Conservation (phyloP, 1,140 invertebrate genomes). For the Zaprionus ornatus region DNA sequence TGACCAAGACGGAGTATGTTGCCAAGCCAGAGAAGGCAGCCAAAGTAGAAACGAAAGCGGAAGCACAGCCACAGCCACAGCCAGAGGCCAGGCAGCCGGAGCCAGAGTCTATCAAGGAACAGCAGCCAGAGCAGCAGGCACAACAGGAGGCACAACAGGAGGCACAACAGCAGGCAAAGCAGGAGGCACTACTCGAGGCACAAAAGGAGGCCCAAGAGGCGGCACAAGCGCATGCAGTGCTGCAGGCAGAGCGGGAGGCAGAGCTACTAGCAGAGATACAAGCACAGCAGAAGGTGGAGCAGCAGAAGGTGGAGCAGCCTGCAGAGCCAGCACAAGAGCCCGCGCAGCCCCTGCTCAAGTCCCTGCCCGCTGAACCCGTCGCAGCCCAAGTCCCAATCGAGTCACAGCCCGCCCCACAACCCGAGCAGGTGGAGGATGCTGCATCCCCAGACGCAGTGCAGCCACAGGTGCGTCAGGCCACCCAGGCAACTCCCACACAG, state of each 20-base stretch:
- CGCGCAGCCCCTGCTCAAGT: slow-evolving; percentile 28
- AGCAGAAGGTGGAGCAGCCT: background rate
- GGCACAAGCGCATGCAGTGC: background rate
- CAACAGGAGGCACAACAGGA: slow-evolving; percentile 8
- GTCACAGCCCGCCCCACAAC: slow-evolving; percentile 4
- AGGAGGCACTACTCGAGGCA: slow-evolving; percentile 2
- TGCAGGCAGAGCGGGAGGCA: background rate
- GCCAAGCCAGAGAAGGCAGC: slow-evolving; percentile 12
- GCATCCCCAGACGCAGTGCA: slow-evolving; percentile 28
- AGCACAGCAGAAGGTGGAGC: slow-evolving; percentile 1
- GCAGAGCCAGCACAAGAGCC: slow-evolving; percentile 2
- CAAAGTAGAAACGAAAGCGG: slow-evolving; percentile 1
- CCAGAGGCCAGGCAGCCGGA: background rate
- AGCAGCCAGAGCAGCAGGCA: background rate
- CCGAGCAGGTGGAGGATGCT: slow-evolving; percentile 1
- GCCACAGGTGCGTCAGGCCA: slow-evolving; percentile 68
- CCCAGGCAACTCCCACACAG: slow-evolving; percentile 76
- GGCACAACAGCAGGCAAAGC: slow-evolving; percentile 6
- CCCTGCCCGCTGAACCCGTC: slow-evolving; percentile 28
- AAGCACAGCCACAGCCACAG: slow-evolving; percentile 11
- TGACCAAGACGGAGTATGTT: background rate
- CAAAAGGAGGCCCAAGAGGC: background rate
- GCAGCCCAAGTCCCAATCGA: background rate
- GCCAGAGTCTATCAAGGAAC: background rate
- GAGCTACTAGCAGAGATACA: background rate